Evolutionary conservation across 2,888 invertebrate genomes (phyloP).

Genomic region (Papilio demoleus): DNA sequence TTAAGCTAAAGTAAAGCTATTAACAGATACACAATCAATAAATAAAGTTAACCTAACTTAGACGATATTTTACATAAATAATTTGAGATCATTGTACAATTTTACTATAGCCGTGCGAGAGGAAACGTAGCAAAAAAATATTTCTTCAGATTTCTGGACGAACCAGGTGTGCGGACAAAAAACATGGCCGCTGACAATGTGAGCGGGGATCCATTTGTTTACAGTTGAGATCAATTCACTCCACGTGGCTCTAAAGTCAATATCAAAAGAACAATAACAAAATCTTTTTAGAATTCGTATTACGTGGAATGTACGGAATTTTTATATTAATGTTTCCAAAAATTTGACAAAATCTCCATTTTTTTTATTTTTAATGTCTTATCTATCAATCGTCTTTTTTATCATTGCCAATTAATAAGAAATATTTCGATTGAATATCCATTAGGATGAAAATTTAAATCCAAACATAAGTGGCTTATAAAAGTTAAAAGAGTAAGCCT

Average conservation of each 20-base stretch:
- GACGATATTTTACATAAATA: slow-evolving; percentile 74
- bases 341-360: too few relatives aligned
- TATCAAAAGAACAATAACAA: slow-evolving; percentile 26
- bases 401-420: too few relatives aligned
- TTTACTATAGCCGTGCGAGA: slow-evolving; percentile 56
- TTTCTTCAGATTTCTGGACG: slow-evolving; percentile 53
- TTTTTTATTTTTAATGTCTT: too few relatives aligned
- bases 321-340: not conserved
- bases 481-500: too few relatives aligned
- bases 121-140: slow-evolving; percentile 49
- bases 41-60: slow-evolving; percentile 71
- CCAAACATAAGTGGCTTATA: too few relatives aligned
- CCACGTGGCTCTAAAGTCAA: slow-evolving; percentile 49
- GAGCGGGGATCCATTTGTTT: slow-evolving; percentile 54
- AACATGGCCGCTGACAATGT: slow-evolving; percentile 59
- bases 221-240: slow-evolving; percentile 64
- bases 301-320: not conserved
- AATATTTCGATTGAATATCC: too few relatives aligned
- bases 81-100: slow-evolving; percentile 81
- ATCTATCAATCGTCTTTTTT: not conserved
- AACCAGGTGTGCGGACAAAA: slow-evolving; percentile 71
- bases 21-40: slow-evolving; percentile 57
- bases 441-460: too few relatives aligned
- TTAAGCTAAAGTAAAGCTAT: slow-evolving; percentile 47
- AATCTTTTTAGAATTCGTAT: not conserved